Conservation (phyloP, 2,888 invertebrate genomes). For the Tipula unca region DNA sequence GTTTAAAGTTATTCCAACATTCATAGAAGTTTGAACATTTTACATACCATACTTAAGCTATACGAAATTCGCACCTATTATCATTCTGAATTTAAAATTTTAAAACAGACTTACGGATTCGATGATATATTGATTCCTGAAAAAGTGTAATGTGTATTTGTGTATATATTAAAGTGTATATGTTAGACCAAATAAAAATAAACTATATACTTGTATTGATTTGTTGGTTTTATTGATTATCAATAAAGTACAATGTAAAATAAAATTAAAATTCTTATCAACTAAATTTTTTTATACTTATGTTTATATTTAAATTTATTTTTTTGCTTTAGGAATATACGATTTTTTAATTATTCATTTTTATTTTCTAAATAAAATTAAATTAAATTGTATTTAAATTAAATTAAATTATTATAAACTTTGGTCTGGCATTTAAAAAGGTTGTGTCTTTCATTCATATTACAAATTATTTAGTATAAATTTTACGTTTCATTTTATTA, state of each 20-base stretch:
- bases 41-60: too few species aligned
- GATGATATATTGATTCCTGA: too few species aligned
- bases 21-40: too few species aligned
- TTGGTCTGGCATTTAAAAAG: slow-evolving; percentile 15
- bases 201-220: not conserved
- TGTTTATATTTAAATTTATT: not conserved
- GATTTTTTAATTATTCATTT: not conserved
- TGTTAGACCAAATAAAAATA: not conserved
- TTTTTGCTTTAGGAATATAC: slow-evolving; percentile 14
- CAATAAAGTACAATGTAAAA: slow-evolving; percentile 17
- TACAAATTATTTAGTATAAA: slow-evolving; percentile 15
- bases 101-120: too few species aligned
- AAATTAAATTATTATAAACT: slow-evolving; percentile 18
- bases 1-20: too few species aligned
- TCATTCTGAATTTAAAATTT: too few species aligned
- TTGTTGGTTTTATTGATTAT: slow-evolving; percentile 16
- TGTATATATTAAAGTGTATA: too few species aligned
- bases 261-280: slow-evolving; percentile 32
- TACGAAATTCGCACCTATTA: too few species aligned
- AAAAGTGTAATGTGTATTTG: too few species aligned
- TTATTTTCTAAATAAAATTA: not conserved
- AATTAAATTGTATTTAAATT: slow-evolving; percentile 17
- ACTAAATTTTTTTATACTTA: slow-evolving; percentile 1
- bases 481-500: not conserved
- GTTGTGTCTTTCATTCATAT: not conserved